phyloP scores from a whole-genome alignment of 2,113 vertebrate genomes.

The Tringa solitaria region DNA sequence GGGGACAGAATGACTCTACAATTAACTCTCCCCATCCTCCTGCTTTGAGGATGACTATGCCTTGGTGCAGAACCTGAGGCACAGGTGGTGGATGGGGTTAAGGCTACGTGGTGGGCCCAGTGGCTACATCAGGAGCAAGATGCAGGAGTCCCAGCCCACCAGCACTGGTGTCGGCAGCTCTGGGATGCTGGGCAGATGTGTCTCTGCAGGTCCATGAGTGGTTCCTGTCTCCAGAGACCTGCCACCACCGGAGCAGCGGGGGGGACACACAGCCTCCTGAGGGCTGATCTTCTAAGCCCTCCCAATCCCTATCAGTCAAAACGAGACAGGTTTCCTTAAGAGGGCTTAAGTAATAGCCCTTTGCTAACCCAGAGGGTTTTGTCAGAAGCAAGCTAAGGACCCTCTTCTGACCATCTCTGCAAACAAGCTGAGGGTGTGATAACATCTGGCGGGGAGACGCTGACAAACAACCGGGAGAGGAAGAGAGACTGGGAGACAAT shows the following conservation, averaged over 20 bases:
- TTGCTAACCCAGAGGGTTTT: slow-evolving; percentile 17
- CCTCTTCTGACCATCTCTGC: slow-evolving; percentile 25
- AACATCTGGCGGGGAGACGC: slow-evolving; percentile 24
- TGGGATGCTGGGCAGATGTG: background rate
- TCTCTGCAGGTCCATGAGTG: background rate
- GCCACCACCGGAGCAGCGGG: background rate
- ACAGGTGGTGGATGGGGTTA: background rate
- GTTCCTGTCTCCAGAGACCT: background rate
- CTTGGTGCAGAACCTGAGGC: background rate
- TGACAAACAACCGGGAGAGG: background rate
- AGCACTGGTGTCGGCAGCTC: background rate
- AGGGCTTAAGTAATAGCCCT: slow-evolving; percentile 26
- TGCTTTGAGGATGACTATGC: background rate
- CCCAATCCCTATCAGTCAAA: slow-evolving; percentile 31
- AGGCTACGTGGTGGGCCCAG: background rate
- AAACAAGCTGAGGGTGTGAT: slow-evolving; percentile 34
- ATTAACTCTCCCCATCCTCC: background rate
- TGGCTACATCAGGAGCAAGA: background rate
- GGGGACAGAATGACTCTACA: background rate
- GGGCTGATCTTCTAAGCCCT: background rate
- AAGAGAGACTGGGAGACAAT: background rate
- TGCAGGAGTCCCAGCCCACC: background rate
- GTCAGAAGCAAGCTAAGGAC: slow-evolving; percentile 9
- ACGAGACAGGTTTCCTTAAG: slow-evolving; percentile 32
- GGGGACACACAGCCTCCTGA: background rate